Evolutionary conservation across 1,140 invertebrate genomes (phyloP).

Genomic region (Ceratina japonica): DNA sequence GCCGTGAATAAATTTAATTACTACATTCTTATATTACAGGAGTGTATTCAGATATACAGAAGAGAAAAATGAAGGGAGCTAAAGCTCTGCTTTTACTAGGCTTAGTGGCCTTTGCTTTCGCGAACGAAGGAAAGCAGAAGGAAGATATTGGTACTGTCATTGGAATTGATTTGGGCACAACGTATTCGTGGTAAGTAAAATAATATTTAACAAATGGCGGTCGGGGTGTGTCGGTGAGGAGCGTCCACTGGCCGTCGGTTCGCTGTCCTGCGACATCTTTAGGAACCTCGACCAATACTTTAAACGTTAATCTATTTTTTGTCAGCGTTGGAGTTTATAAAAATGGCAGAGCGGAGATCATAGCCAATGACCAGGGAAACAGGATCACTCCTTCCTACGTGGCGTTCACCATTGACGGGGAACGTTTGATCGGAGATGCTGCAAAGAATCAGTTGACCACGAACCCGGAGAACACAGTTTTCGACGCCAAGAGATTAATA

Average conservation of each 20-base stretch:
- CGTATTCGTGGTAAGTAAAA: conserved; percentile 95
- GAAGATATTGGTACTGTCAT: conserved; percentile 96
- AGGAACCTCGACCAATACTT: not conserved
- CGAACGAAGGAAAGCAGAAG: conserved; percentile 88
- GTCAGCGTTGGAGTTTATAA: conserved; percentile 98
- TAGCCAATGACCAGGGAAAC: conserved; percentile 99
- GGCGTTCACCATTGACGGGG: conserved; percentile 96
- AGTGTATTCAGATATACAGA: not conserved
- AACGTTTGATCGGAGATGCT: conserved; percentile 97
- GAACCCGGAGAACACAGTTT: conserved; percentile 98
- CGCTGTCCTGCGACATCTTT: too few species aligned
- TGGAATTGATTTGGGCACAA: conserved; percentile 99
- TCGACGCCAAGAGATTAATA: conserved; percentile 98
- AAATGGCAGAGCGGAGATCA: conserved; percentile 98
- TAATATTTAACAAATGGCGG: too few species aligned
- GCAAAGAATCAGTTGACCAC: conserved; percentile 99
- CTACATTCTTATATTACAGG: conserved; percentile 8
- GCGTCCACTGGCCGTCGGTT: too few species aligned
- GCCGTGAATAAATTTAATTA: not conserved
- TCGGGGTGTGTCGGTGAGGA: too few species aligned
- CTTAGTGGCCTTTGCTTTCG: conserved; percentile 79
- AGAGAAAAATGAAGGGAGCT: conserved; percentile 71
- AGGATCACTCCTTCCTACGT: conserved; percentile 99
- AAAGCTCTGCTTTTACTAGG: conserved; percentile 71
- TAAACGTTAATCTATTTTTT: conserved; percentile 67